A percentile compares a stretch with the other conserved stretches of the same genome.
Conservation (phyloP, 2,113 vertebrate species). For the Sterrhoptilus dennistouni region DNA sequence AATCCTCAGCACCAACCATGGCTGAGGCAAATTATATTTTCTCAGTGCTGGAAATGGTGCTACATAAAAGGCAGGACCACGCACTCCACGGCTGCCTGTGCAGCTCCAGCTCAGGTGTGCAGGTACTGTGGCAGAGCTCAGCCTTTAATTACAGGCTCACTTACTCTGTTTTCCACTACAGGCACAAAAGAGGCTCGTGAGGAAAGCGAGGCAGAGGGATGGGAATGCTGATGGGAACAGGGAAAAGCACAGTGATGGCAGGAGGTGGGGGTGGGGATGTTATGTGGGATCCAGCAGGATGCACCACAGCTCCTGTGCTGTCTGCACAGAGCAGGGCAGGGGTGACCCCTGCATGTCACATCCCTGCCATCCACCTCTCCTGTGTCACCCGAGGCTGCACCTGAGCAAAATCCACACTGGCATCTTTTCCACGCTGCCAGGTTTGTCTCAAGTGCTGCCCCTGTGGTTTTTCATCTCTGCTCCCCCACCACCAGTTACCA, state of each 20-base stretch:
- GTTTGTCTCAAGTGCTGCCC: not conserved
- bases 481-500: too few relatives aligned
- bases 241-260: not conserved
- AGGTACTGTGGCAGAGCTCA: not conserved
- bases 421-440: not conserved
- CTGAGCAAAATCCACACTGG: not conserved
- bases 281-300: not conserved
- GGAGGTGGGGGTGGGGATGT: not conserved
- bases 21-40: not conserved
- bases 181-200: not conserved
- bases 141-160: slow-evolving; percentile 51
- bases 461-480: not conserved
- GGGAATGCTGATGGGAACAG: not conserved
- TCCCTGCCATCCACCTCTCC: not conserved
- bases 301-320: not conserved
- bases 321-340: not conserved
- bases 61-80: not conserved
- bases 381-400: not conserved
- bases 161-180: not conserved
- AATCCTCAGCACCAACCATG: not conserved
- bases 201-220: not conserved
- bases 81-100: not conserved
- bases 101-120: not conserved
- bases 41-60: not conserved
- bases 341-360: not conserved